Evolutionary conservation across 64 coral and sea anemone species (phyloP).

Genomic region (Montipora sp.): DNA sequence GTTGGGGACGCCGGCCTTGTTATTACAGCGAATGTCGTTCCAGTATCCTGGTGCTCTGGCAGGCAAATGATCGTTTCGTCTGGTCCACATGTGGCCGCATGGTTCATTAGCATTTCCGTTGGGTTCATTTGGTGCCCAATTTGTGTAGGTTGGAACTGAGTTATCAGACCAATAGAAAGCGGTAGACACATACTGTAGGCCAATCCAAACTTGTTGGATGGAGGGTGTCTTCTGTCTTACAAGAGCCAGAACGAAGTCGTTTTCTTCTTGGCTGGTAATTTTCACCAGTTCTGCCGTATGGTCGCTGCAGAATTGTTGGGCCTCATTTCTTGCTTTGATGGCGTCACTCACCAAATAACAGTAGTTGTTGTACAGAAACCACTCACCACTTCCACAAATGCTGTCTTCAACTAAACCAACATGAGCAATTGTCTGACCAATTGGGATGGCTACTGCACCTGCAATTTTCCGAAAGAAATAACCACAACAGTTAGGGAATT

Average conservation of each 20-base stretch:
- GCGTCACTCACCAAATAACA: slow-evolving; percentile 1
- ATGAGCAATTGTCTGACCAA: too few species aligned
- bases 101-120: background rate
- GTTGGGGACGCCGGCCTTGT: fast-evolving
- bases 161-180: slow-evolving; percentile 9
- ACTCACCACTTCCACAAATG: background rate
- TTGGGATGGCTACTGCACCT: too few species aligned
- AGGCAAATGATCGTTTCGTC: background rate
- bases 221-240: background rate
- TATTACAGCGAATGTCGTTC: background rate
- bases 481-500: too few species aligned
- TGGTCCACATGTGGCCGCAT: background rate
- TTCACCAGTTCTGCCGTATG: background rate
- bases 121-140: background rate
- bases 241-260: slow-evolving; percentile 17
- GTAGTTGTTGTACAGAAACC: background rate
- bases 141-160: slow-evolving; percentile 10
- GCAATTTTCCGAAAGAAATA: too few species aligned
- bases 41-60: background rate
- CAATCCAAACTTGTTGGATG: slow-evolving; percentile 7
- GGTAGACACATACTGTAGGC: background rate
- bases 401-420: too few species aligned
- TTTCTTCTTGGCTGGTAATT: slow-evolving; percentile 9
- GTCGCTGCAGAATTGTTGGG: background rate
- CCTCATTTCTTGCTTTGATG: background rate